Percentiles rank a stretch among this genome's conserved stretches.
phyloP scores from a whole-genome alignment of 2,888 invertebrate species.

The Papilio demoleus region DNA sequence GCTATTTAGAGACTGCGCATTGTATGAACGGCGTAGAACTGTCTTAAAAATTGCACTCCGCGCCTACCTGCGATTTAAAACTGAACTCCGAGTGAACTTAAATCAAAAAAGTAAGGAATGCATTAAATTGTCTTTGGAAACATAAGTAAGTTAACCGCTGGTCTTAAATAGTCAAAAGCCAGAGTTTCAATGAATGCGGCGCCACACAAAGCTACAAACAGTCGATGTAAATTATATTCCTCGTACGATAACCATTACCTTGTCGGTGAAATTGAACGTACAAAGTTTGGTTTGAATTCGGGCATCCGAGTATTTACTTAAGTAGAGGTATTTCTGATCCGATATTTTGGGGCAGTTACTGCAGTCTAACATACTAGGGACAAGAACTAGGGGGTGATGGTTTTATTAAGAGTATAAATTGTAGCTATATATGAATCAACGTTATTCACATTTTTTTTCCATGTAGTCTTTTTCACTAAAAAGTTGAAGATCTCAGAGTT shows the following conservation, averaged over 20 bases:
- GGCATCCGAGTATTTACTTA: neutral
- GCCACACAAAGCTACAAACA: constrained; percentile 11
- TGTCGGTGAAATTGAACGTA: neutral
- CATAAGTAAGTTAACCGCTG: constrained; percentile 7
- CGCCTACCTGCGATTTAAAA: neutral
- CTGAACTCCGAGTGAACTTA: neutral
- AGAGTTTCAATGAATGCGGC: constrained; percentile 11
- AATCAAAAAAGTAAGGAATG: neutral
- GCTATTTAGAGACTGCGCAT: too few relatives aligned
- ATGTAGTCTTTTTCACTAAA: neutral
- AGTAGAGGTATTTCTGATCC: neutral
- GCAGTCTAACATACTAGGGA: too few relatives aligned
- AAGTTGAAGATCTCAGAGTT: neutral
- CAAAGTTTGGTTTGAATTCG: neutral
- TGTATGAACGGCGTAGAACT: too few relatives aligned
- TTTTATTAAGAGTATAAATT: too few relatives aligned
- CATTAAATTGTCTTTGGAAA: constrained; percentile 1
- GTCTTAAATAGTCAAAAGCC: constrained; percentile 10
- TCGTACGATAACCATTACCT: neutral
- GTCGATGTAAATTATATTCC: constrained; percentile 1
- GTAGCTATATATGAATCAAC: neutral
- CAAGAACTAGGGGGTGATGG: too few relatives aligned
- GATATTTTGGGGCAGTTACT: neutral
- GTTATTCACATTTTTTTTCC: neutral
- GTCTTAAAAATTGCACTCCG: neutral